These are phyloP conservation scores for Aldabrachelys gigantea DNA, from an alignment of 2,113 vertebrate species.

Conservation along the genomic window DNA sequence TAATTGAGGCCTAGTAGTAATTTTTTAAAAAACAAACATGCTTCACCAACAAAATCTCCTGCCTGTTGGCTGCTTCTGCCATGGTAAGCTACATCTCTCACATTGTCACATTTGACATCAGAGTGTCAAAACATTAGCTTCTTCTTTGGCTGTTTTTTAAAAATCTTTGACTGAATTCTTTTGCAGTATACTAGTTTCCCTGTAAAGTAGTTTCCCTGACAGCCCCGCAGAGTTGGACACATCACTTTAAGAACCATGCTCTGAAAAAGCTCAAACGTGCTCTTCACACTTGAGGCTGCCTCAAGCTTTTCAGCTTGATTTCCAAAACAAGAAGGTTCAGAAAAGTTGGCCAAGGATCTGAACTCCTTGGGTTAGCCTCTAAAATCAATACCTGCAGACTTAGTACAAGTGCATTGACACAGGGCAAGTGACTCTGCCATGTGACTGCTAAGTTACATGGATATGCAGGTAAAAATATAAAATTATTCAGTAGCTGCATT, in stretches of 20 bases:
- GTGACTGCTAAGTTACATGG: fast-evolving
- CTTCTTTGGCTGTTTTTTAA: slow-evolving; percentile 14
- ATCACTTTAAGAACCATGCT: not conserved
- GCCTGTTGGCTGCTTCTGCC: not conserved
- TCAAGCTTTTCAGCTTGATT: too few species aligned
- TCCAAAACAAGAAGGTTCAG: too few species aligned
- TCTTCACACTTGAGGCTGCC: too few species aligned
- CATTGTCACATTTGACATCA: fast-evolving
- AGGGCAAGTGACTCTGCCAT: not conserved
- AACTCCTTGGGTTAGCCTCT: too few species aligned
- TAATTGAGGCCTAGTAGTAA: not conserved
- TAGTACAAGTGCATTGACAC: fast-evolving
- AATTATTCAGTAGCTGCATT: fast-evolving
- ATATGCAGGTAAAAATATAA: not conserved
- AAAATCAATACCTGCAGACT: not conserved
- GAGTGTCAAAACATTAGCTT: not conserved
- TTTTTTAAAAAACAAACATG: not conserved
- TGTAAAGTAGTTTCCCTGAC: fast-evolving
- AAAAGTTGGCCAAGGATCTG: too few species aligned
- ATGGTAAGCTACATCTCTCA: not conserved
- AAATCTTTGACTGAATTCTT: not conserved
- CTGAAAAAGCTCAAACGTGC: fast-evolving
- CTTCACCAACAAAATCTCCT: not conserved
- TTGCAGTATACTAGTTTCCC: not conserved
- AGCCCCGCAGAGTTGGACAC: not conserved